Conservation (phyloP, 2,113 vertebrate genomes). For the Trematomus loennbergii region DNA sequence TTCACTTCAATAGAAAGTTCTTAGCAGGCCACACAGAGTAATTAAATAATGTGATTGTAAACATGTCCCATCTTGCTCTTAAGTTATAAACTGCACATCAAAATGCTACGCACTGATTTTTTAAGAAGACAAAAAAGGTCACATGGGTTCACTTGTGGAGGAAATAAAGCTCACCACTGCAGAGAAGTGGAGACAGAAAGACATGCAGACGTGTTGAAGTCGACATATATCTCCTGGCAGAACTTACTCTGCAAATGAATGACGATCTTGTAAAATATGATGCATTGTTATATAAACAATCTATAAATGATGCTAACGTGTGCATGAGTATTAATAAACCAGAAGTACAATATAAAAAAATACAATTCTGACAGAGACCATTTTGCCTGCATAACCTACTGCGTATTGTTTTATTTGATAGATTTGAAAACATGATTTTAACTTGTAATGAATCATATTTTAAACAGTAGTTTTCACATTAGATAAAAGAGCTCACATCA, state of each 20-base stretch:
- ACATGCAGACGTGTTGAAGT: neutral
- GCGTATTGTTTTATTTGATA: neutral
- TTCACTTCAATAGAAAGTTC: constrained; percentile 33
- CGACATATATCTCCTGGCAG: neutral
- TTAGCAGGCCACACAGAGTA: neutral
- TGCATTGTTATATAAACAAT: neutral
- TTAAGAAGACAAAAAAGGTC: neutral
- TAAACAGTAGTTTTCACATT: neutral
- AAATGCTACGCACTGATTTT: neutral
- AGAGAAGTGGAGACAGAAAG: neutral
- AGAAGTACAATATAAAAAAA: neutral
- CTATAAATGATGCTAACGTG: neutral
- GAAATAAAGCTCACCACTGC: neutral
- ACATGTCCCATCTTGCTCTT: constrained; percentile 6
- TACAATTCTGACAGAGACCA: neutral
- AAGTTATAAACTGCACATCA: constrained; percentile 2
- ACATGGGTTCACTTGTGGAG: neutral
- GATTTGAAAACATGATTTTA: neutral
- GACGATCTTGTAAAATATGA: neutral
- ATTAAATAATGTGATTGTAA: constrained; percentile 20
- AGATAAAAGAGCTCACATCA: neutral
- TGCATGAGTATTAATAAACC: neutral
- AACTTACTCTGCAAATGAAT: neutral
- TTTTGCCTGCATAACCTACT: neutral
- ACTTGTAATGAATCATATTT: neutral